phyloP scores from a whole-genome alignment of 2,888 invertebrate species.

The Rutpela maculata region DNA sequence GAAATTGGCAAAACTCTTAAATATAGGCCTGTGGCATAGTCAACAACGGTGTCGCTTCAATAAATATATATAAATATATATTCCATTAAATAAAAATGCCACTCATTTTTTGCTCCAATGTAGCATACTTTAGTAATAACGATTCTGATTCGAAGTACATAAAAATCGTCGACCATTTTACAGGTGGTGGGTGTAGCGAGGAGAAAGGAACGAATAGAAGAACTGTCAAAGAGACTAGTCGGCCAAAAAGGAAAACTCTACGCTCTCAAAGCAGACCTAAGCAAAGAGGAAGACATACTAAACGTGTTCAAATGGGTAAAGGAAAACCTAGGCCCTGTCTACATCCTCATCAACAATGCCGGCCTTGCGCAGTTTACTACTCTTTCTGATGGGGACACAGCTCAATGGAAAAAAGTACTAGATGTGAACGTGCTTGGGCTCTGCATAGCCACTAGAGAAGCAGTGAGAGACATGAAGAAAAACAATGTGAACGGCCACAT shows the following conservation, averaged over 20 bases:
- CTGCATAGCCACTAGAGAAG: slow-evolving; percentile 59
- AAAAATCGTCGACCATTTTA: neutral
- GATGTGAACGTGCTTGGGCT: slow-evolving; percentile 59
- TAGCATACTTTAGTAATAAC: too few relatives aligned
- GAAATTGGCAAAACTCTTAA: too few relatives aligned
- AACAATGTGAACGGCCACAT: slow-evolving; percentile 57
- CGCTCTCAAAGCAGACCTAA: slow-evolving; percentile 55
- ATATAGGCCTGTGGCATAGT: too few relatives aligned
- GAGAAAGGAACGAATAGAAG: slow-evolving; percentile 54
- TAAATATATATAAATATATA: too few relatives aligned
- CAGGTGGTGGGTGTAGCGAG: slow-evolving; percentile 61
- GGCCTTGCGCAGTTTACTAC: slow-evolving; percentile 45
- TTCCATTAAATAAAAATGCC: too few relatives aligned
- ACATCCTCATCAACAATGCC: slow-evolving; percentile 62
- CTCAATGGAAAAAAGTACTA: slow-evolving; percentile 45
- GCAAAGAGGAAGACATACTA: slow-evolving; percentile 59
- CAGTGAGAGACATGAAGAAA: slow-evolving; percentile 56
- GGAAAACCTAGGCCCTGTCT: slow-evolving; percentile 55
- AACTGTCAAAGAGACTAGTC: slow-evolving; percentile 46
- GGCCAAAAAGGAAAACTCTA: slow-evolving; percentile 56
- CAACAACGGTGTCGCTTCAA: too few relatives aligned
- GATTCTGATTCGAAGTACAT: too few relatives aligned
- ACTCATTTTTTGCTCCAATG: too few relatives aligned
- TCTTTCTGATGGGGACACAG: slow-evolving; percentile 43
- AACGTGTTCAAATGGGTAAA: slow-evolving; percentile 56